phyloP scores from a whole-genome alignment of 2,797 vertebrate genomes.

The Acrossocheilus wenchowensis region DNA sequence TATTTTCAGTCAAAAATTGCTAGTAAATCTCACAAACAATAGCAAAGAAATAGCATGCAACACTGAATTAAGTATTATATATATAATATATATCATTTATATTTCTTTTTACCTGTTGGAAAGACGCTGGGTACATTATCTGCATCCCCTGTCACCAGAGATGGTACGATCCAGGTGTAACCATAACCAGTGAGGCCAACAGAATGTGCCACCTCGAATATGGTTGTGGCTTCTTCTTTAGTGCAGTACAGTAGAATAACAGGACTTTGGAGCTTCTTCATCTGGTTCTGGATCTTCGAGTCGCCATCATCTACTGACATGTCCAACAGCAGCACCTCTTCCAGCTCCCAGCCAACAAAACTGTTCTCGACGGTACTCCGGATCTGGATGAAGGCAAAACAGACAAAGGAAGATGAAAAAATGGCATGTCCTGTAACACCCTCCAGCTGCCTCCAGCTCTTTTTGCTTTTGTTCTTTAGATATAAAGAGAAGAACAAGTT shows the following conservation, averaged over 20 bases:
- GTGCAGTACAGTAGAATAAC: slow-evolving; percentile 98
- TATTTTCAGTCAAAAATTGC: background rate
- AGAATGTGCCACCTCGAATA: slow-evolving; percentile 98
- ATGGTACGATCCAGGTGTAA: slow-evolving; percentile 98
- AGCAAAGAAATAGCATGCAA: background rate
- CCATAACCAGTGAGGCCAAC: slow-evolving; percentile 97
- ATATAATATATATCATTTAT: too few relatives aligned
- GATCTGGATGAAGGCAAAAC: slow-evolving; percentile 65
- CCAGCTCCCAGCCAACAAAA: slow-evolving; percentile 98
- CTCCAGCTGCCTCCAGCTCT: slow-evolving; percentile 60
- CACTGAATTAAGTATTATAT: background rate
- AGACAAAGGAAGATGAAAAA: slow-evolving; percentile 57
- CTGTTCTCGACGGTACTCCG: slow-evolving; percentile 99
- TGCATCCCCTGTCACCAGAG: slow-evolving; percentile 94
- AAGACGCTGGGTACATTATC: slow-evolving; percentile 92
- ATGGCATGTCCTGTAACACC: slow-evolving; percentile 60
- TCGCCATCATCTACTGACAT: slow-evolving; percentile 97
- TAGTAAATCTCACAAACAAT: background rate
- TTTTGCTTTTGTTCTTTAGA: slow-evolving; percentile 40
- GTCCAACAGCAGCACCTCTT: slow-evolving; percentile 94
- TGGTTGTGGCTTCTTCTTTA: slow-evolving; percentile 95
- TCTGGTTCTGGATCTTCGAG: slow-evolving; percentile 97
- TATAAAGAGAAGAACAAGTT: slow-evolving; percentile 47
- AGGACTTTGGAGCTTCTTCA: slow-evolving; percentile 99
- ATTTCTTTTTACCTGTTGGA: slow-evolving; percentile 79